phyloP scores from a whole-genome alignment of 2,113 vertebrate species.

The Oryzias javanicus region DNA sequence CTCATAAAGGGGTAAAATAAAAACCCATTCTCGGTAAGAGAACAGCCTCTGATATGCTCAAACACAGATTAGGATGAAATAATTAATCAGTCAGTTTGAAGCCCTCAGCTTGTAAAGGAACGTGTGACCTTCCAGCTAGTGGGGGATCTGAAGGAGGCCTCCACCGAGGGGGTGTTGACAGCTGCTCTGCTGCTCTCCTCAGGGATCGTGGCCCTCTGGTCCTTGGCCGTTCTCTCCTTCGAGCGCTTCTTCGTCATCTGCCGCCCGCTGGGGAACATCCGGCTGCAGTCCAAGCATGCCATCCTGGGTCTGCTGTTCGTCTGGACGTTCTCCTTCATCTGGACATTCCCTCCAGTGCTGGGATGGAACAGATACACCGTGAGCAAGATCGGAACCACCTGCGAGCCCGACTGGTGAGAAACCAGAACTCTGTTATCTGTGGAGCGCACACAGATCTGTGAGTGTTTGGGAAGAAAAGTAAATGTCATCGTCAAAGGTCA shows the following conservation, averaged over 20 bases:
- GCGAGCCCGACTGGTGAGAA: conserved; percentile 91
- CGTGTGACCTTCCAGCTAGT: too few relatives aligned
- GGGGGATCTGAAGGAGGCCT: too few relatives aligned
- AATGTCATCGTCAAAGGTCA: not conserved
- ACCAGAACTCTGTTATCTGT: not conserved
- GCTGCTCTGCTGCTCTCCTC: conserved; percentile 27
- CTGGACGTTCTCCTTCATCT: conserved; percentile 88
- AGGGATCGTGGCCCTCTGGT: conserved; percentile 92
- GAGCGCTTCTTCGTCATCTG: conserved; percentile 87
- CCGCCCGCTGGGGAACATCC: conserved; percentile 76
- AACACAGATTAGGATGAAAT: not conserved
- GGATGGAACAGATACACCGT: conserved; percentile 91
- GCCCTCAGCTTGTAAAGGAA: not conserved
- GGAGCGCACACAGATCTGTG: not conserved
- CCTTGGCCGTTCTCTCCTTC: conserved; percentile 85
- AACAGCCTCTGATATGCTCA: not conserved
- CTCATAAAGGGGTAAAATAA: conserved; percentile 14
- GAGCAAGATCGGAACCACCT: conserved; percentile 91
- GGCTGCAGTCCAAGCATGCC: conserved; percentile 77
- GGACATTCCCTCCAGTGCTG: conserved; percentile 85
- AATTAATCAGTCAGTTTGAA: not conserved
- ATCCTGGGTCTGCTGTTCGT: conserved; percentile 82
- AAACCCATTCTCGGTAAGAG: conserved; percentile 36
- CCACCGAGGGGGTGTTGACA: not conserved
- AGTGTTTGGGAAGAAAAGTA: not conserved